These are phyloP conservation scores for Leucoraja erinaceus DNA, from an alignment of 2,113 vertebrate genomes.

Conservation along the genomic window DNA sequence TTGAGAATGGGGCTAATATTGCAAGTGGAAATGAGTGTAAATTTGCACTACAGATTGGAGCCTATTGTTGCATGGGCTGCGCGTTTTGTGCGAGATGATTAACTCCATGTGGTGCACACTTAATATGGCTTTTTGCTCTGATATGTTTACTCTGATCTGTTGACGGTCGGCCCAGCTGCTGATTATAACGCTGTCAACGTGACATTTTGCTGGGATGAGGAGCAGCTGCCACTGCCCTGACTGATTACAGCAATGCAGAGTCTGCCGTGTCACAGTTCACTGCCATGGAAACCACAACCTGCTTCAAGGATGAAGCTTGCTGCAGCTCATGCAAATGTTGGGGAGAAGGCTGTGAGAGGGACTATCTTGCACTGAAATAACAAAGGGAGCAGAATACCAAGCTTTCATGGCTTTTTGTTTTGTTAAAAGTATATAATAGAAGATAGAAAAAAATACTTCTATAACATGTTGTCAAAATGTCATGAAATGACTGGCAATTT, in stretches of 20 bases:
- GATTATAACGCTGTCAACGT: neutral
- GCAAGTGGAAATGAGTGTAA: neutral
- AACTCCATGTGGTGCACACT: neutral
- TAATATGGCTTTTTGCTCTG: neutral
- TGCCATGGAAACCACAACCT: conserved; percentile 29
- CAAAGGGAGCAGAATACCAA: neutral
- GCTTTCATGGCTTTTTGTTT: neutral
- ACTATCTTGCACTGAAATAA: neutral
- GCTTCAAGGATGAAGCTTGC: neutral
- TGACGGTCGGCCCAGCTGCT: neutral
- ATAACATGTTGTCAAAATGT: neutral
- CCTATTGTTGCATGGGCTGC: neutral
- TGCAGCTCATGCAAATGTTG: neutral
- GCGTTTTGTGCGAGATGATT: neutral
- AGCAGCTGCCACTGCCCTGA: neutral
- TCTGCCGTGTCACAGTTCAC: neutral
- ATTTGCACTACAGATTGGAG: neutral
- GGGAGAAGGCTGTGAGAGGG: neutral
- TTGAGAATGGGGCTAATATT: neutral
- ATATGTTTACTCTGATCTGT: neutral
- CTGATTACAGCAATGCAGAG: conserved; percentile 14
- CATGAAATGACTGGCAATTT: neutral
- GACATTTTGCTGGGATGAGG: neutral
- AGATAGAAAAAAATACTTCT: neutral
- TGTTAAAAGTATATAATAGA: neutral